Conservation (phyloP, 2,797 vertebrate species). For the Melanotaenia nigrans region DNA sequence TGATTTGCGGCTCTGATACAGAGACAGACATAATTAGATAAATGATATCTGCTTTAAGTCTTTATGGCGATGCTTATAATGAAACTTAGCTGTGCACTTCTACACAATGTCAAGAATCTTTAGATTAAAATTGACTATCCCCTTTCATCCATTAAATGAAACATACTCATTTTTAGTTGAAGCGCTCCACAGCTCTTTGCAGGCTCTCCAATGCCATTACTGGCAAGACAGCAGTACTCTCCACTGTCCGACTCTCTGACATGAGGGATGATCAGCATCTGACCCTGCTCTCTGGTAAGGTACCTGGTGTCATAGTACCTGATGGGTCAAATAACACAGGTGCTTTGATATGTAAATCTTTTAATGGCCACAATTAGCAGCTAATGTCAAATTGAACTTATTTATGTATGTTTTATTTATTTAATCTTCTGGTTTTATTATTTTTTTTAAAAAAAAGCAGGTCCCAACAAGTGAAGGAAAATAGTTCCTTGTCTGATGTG, state of each 20-base stretch:
- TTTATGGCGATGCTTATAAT: background rate
- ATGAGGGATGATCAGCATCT: constrained; percentile 91
- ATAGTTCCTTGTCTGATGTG: too few relatives aligned
- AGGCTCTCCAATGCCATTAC: constrained; percentile 89
- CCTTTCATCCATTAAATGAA: background rate
- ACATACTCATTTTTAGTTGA: constrained; percentile 98
- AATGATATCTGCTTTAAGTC: background rate
- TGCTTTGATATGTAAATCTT: background rate
- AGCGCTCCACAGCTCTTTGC: constrained; percentile 95
- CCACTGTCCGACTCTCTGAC: constrained; percentile 93
- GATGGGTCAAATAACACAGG: constrained; percentile 13
- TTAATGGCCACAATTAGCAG: background rate
- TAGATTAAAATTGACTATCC: background rate
- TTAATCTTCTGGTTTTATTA: too few relatives aligned
- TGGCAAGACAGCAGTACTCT: constrained; percentile 93
- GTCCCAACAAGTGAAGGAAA: too few relatives aligned
- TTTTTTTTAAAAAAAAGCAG: too few relatives aligned
- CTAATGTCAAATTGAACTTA: background rate
- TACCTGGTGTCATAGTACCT: constrained; percentile 94
- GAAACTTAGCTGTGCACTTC: background rate
- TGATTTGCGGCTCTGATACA: constrained; percentile 93
- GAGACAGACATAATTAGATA: background rate
- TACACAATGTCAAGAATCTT: background rate
- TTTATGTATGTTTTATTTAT: background rate
- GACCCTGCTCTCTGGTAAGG: constrained; percentile 89